phyloP scores from a whole-genome alignment of 2,797 vertebrate genomes.

The Avahi laniger region DNA sequence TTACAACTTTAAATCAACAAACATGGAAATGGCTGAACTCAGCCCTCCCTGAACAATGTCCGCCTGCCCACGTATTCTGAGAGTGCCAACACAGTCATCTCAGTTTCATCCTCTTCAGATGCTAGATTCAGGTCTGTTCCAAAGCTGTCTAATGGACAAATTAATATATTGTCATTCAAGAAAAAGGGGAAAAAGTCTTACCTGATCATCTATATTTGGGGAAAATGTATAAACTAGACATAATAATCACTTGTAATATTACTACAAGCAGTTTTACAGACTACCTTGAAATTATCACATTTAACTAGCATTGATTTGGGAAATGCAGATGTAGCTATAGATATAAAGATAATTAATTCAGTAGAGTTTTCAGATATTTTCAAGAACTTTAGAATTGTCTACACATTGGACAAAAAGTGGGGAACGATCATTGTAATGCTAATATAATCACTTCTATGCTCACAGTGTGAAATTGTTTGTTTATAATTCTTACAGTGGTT shows the following conservation, averaged over 20 bases:
- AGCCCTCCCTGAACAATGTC: neutral
- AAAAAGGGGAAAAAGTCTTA: neutral
- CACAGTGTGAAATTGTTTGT: neutral
- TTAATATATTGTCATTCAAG: neutral
- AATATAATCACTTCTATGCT: neutral
- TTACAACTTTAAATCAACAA: neutral
- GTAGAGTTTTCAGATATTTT: neutral
- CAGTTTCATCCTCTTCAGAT: neutral
- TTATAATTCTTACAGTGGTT: neutral
- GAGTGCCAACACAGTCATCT: neutral
- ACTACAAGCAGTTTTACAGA: neutral
- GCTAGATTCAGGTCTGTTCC: neutral
- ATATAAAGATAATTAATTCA: neutral
- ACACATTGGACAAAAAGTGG: neutral
- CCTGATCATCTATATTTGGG: neutral
- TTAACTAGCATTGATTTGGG: neutral
- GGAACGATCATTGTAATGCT: neutral
- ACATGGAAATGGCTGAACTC: neutral
- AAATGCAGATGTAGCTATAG: neutral
- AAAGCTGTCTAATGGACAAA: neutral
- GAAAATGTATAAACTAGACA: neutral
- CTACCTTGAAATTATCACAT: neutral
- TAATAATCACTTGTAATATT: neutral
- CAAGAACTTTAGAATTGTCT: neutral
- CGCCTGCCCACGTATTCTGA: neutral